These are phyloP conservation scores for Magallana angulata DNA, from an alignment of 1,140 invertebrate species.

Conservation along the genomic window DNA sequence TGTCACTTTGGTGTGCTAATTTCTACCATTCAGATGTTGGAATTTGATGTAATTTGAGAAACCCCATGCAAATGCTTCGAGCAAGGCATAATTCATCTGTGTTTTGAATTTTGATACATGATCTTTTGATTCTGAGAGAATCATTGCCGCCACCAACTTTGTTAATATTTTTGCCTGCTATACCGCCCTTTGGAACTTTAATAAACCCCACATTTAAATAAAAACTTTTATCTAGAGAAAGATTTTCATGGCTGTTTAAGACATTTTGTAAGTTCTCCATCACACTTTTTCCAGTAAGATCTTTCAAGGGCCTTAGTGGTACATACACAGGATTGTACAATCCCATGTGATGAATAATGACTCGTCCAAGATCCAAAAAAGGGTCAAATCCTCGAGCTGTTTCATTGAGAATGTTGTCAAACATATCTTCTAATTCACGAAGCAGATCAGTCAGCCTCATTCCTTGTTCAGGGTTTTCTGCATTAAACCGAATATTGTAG, in stretches of 20 bases:
- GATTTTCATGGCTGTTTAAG: conserved; percentile 17
- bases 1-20: not conserved
- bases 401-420: not conserved
- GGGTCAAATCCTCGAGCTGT: conserved; percentile 9
- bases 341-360: conserved; percentile 26
- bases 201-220: conserved; percentile 16
- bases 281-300: not conserved
- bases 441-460: not conserved
- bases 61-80: conserved; percentile 26
- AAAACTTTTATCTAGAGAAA: conserved; percentile 8
- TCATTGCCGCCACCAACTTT: not conserved
- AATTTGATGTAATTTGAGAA: not conserved
- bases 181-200: conserved; percentile 28
- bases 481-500: conserved; percentile 22
- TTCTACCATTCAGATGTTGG: conserved; percentile 16
- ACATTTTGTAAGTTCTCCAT: conserved; percentile 36
- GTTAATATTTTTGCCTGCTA: not conserved
- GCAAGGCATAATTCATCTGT: conserved; percentile 34
- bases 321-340: conserved; percentile 33
- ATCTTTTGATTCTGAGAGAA: conserved; percentile 8
- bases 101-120: conserved; percentile 39
- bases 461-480: not conserved
- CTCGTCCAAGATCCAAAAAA: conserved; percentile 8
- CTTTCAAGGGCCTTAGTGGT: conserved; percentile 13
- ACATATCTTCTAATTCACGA: conserved; percentile 16